A percentile compares a stretch with the other conserved stretches of the same genome.
Evolutionary conservation across 2,113 vertebrate genomes (phyloP).

Genomic region (Electrona antarctica): DNA sequence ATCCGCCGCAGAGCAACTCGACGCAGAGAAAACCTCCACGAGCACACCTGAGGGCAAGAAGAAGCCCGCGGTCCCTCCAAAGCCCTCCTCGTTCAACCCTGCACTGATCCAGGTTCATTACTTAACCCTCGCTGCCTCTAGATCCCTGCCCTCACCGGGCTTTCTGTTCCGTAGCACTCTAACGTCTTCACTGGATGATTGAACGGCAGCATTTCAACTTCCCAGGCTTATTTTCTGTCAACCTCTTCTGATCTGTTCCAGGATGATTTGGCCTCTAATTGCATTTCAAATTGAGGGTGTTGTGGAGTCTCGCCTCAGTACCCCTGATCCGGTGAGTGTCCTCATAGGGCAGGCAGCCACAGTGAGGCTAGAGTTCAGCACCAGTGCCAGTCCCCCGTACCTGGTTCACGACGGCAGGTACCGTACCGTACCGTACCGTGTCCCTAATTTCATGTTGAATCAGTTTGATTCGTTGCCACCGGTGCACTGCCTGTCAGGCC

Average conservation of each 20-base stretch:
- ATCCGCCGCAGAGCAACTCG: constrained; percentile 39
- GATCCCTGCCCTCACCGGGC: constrained; percentile 25
- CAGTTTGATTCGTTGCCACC: no score
- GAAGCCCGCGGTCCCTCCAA: constrained; percentile 84
- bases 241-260: constrained; percentile 63
- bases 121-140: constrained; percentile 29
- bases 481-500: no score
- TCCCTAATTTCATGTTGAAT: no score
- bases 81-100: constrained; percentile 73
- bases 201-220: constrained; percentile 34
- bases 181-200: constrained; percentile 45
- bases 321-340: no score
- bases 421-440: no score
- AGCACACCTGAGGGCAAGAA: constrained; percentile 60
- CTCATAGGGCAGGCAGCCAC: no score
- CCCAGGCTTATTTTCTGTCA: constrained; percentile 1
- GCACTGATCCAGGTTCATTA: constrained; percentile 78
- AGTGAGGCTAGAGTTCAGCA: no score
- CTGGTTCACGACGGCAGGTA: no score
- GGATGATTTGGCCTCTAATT: constrained; percentile 39
- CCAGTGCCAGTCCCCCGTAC: no score
- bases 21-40: constrained; percentile 22
- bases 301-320: no score
- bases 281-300: constrained; percentile 49
- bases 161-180: constrained; percentile 4